Evolutionary conservation across 92 coral and sea anemone species (phyloP), one percentile per base, ranked within the genome.

Genomic region (Palythoa heliodiscus): DNA sequence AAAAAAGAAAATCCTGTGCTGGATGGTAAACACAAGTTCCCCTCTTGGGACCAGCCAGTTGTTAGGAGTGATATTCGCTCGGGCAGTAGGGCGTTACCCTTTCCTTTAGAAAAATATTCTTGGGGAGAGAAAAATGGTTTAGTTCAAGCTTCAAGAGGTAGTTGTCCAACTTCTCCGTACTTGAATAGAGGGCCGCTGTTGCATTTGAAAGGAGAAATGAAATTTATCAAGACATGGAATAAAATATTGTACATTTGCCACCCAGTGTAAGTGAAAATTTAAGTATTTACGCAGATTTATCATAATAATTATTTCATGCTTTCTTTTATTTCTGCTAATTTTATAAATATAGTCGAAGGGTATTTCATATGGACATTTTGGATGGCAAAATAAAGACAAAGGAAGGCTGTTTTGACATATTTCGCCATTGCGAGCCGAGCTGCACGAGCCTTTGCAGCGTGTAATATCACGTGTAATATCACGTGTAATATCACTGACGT

Each of bases 201-300:
- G 39, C 97, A 93, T 86, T 87, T 93, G 58, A 93, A 87, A 82
- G 95, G 97, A 39, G 90, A 93, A 50, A 88, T 93, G 92, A 93
- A 92, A 81, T 91, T 82, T 50, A 89, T 93, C 11, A 85, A 82
- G 40, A 48, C 85, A 4, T 77, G 92, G 81, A 84, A 89, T 37
- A 89, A 91, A 82, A 91, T 93, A 22, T 73, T 93, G 66, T 93
- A 91, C 68, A 90, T 93, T 20, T 93, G 97, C 70, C 88, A 94
- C 23, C 97, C 97, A 13, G 90, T 93, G 97, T 91, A 89, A 93
- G 97, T 88, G 60, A 16, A 70, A 13, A 8, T 25, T 11, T 24
- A 10, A 37, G 13, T 12, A 16, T 7, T 43, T 43, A 3, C 35
- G 1, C 35, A 29, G 35, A 29, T 29, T 29, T 29, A 29, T 29